Base-by-base conservation (phyloP, 2,888 invertebrate genomes). In the Sinodicranocentrus sp. region DNA sequence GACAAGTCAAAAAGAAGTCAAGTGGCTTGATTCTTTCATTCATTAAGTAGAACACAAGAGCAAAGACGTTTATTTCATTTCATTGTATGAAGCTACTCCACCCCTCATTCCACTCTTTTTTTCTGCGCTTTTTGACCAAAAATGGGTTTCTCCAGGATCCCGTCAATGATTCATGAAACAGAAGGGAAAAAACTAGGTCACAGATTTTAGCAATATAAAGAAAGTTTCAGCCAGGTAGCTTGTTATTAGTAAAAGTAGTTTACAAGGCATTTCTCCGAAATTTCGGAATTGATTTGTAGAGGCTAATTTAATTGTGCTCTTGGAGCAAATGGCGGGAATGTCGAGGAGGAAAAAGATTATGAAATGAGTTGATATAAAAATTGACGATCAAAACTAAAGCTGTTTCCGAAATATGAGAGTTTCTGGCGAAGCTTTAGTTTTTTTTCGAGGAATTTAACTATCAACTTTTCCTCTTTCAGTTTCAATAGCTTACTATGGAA, bases 1-100 rank as follows among this genome's bases (percentile, higher is more conserved):
- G 76, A 65, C 76, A 76, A 76, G 72, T 72, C 71, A 43, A 17
- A 19, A 48, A 48, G 48, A 48, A 2, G 48, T n/a, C 63, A 17
- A n/a, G 44, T 23, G 44, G 67, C 44, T 67, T n/a, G 10, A 15
- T 43, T 43, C 28, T 8, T 2, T 13, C 67, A 10, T 44, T 67
- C 67, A 67, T 43, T 67, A 26, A 44, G 39, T 44, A 44, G 2
- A 21, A 43, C 19, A 23, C 13, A 6, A 6, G 23, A 26, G 6
- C 6, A 25, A 28, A 63, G 25, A 59, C 33, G 5, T 33, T 33
- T 10, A 10, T 33, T 33, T 3, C 33, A 10, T 33, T 33, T 33
- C 10, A n/a, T n/a, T n/a, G n/a, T n/a, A n/a, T n/a, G n/a, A n/a
- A n/a, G n/a, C n/a, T n/a, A n/a, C n/a, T n/a, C n/a, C n/a, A n/a